Evolutionary conservation across 37 sponge, comb jelly and placozoan species (phyloP), one percentile per base, ranked within the genome.

Genomic region (Trichoplax adhaerens): DNA sequence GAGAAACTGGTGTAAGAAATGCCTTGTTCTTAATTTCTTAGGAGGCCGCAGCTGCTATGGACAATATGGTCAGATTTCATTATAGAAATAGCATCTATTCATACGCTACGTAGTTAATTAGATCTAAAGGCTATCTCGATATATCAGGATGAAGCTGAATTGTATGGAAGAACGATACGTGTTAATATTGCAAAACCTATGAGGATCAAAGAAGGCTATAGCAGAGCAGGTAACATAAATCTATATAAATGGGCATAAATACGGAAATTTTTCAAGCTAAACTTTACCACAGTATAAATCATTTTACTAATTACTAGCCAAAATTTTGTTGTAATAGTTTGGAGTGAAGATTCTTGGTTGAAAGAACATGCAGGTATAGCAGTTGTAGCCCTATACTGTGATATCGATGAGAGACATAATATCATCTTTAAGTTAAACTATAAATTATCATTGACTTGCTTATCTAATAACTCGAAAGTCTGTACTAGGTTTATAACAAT

Each of bases 1-100:
- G 29, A 29, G 29, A 29, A 29, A 29, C 29, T 29, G 0, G 29
- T 29, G 29, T 29, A 29, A 29, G 29, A 29, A 29, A 29, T 29
- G 29, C 29, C 29, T 29, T 29, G 29, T 29, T 29, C 29, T 29
- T 29, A 29, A 29, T 29, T 29, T 29, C 29, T 29, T 29, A 29
- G 71, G 99, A 98, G 80, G 93, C 93, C 5, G 90, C 93, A n/a
- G 99, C 99, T 61, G 99, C 99, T 51, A 83, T 92, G 46, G 99
- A 98, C 78, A 98, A 98, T 71, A 98, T 98, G 99, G 10, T 12
- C 10, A 12, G 10, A 8, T 60, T 60, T 12, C 8, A 12, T 12
- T 60, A 60, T 12, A 12, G 62, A 60, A 8, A 8, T 60, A 12
- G 8, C 8, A 8, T 60, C 62, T 60, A 60, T 8, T 60, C 8